These are phyloP conservation scores for Ophthalmolycus amberensis DNA, from an alignment of 2,113 vertebrate genomes.

Conservation along the genomic window DNA sequence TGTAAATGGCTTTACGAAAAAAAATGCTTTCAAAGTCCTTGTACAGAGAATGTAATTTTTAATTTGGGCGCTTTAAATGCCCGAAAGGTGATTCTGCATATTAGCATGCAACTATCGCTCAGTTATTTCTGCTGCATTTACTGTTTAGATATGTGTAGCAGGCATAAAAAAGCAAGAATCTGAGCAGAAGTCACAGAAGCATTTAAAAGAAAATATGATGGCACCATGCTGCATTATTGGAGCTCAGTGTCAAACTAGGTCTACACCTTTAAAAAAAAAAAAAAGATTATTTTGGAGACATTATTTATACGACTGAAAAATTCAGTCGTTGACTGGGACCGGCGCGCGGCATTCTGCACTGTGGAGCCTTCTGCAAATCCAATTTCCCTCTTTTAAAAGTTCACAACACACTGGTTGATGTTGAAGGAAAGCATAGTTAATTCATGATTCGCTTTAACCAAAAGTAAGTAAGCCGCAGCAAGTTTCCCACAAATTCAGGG, in stretches of 20 bases:
- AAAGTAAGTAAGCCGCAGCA: constrained; percentile 58
- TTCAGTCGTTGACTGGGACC: constrained; percentile 30
- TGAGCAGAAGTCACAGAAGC: not conserved
- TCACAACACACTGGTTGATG: constrained; percentile 41
- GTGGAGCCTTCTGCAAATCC: constrained; percentile 63
- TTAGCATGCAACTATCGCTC: constrained; percentile 9
- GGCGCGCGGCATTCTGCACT: constrained; percentile 44
- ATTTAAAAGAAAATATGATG: constrained; percentile 16
- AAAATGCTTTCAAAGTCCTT: not conserved
- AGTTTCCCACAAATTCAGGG: constrained; percentile 54
- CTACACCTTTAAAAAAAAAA: not conserved
- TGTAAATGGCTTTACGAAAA: not conserved
- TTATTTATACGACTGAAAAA: constrained; percentile 43
- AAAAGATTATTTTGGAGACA: constrained; percentile 24
- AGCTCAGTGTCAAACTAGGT: constrained; percentile 17
- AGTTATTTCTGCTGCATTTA: constrained; percentile 23
- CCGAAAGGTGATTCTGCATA: constrained; percentile 10
- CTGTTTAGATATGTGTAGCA: not conserved
- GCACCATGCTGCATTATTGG: constrained; percentile 1
- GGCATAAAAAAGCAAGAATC: constrained; percentile 8
- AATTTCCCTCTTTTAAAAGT: constrained; percentile 64
- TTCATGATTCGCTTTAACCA: constrained; percentile 68
- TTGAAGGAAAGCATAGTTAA: constrained; percentile 71
- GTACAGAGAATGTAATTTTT: not conserved
- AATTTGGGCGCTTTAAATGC: not conserved